Conservation (phyloP, 2,113 vertebrate genomes). For the Corvus hawaiiensis region DNA sequence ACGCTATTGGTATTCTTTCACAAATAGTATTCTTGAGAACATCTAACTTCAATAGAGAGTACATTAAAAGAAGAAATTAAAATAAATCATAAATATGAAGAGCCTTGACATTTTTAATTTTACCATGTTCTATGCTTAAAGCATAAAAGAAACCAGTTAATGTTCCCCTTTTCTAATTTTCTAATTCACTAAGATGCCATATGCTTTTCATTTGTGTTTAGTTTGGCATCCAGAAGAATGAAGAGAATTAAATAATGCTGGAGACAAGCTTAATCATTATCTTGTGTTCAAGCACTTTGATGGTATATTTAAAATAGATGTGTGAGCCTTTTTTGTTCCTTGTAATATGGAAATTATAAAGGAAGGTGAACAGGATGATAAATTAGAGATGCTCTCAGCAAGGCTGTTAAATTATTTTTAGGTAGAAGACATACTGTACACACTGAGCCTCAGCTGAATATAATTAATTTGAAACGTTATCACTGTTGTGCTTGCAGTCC, state of each 20-base stretch:
- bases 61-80: neutral
- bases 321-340: slow-evolving; percentile 36
- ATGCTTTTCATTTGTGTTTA: slow-evolving; percentile 59
- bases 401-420: slow-evolving; percentile 68
- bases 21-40: neutral
- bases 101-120: neutral
- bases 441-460: slow-evolving; percentile 47
- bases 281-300: slow-evolving; percentile 6
- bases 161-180: slow-evolving; percentile 18
- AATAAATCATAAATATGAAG: slow-evolving; percentile 31
- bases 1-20: neutral
- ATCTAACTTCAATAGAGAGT: neutral
- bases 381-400: slow-evolving; percentile 40
- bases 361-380: slow-evolving; percentile 60
- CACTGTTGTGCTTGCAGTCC: slow-evolving; percentile 30
- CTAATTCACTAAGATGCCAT: slow-evolving; percentile 31
- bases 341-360: slow-evolving; percentile 33
- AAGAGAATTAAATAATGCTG: slow-evolving; percentile 9
- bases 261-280: slow-evolving; percentile 22
- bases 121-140: neutral
- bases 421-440: slow-evolving; percentile 65
- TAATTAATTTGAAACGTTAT: slow-evolving; percentile 65
- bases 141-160: neutral
- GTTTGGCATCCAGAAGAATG: slow-evolving; percentile 36
- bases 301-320: slow-evolving; percentile 33